Evolutionary conservation across 2,888 invertebrate genomes (phyloP).

Genomic region (Parnassius apollo): DNA sequence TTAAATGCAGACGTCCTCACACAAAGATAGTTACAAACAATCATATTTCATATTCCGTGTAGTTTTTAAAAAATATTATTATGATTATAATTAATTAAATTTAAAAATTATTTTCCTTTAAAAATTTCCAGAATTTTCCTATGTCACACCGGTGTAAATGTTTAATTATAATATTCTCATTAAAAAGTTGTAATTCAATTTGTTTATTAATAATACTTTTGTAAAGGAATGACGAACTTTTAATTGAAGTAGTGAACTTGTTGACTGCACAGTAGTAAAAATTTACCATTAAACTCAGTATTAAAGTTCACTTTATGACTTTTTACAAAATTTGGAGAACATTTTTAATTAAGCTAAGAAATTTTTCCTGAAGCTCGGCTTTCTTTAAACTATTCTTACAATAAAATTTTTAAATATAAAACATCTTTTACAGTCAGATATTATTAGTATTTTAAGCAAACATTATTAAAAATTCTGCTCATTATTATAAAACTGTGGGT

Average conservation of each 20-base stretch:
- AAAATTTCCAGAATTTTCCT: too few species aligned
- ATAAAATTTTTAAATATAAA: not conserved
- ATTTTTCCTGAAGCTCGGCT: not conserved
- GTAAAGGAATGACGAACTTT: not conserved
- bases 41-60: too few species aligned
- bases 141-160: too few species aligned
- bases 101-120: too few species aligned
- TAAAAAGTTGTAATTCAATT: not conserved
- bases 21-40: too few species aligned
- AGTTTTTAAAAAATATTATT: too few species aligned
- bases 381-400: not conserved
- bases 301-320: not conserved
- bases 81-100: not conserved
- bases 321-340: not conserved
- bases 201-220: not conserved
- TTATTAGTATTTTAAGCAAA: too few species aligned
- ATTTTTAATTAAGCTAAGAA: not conserved
- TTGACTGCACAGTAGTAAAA: not conserved
- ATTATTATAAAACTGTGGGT: too few species aligned
- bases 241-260: slow-evolving; percentile 2
- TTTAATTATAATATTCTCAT: not conserved
- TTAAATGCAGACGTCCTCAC: too few species aligned
- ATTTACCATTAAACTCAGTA: not conserved
- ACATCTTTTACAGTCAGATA: not conserved
- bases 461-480: too few species aligned